Conservation (phyloP, 2,113 vertebrate species). For the Paradoxurus hermaphroditus region DNA sequence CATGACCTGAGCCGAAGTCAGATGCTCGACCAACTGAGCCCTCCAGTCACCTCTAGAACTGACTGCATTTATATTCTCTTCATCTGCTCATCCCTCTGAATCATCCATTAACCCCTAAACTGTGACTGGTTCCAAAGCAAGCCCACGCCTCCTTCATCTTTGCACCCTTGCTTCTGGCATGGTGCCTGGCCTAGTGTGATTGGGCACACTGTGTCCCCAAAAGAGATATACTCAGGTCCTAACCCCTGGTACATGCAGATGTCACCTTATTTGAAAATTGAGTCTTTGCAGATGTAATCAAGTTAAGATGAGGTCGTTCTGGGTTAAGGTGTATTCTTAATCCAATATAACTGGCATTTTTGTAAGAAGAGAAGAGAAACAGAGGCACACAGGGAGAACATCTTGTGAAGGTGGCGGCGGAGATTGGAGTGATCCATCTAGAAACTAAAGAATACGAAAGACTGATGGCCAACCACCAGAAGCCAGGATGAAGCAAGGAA, state of each 20-base stretch:
- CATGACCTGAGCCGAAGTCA: too few relatives aligned
- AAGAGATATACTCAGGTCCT: background rate
- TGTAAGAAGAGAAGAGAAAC: background rate
- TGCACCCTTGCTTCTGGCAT: background rate
- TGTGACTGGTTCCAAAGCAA: background rate
- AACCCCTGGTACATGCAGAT: background rate
- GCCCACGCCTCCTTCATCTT: background rate
- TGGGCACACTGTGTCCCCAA: background rate
- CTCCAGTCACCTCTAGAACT: too few relatives aligned
- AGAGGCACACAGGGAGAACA: background rate
- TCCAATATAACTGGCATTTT: background rate
- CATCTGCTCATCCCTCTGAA: background rate
- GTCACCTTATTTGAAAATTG: background rate
- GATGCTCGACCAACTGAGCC: too few relatives aligned
- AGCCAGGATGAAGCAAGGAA: background rate
- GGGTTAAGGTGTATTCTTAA: background rate
- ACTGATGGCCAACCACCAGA: background rate
- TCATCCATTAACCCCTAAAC: background rate
- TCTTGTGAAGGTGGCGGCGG: background rate
- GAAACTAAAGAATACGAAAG: background rate
- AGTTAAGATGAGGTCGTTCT: background rate
- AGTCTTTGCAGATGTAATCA: background rate
- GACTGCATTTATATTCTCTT: background rate
- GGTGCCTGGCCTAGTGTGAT: background rate
- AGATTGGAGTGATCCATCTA: background rate